Percentiles rank a stretch among this genome's conserved stretches.
These are phyloP conservation scores for Sebastes matsubarae DNA, from an alignment of 2,797 vertebrate genomes.

Conservation along the genomic window DNA sequence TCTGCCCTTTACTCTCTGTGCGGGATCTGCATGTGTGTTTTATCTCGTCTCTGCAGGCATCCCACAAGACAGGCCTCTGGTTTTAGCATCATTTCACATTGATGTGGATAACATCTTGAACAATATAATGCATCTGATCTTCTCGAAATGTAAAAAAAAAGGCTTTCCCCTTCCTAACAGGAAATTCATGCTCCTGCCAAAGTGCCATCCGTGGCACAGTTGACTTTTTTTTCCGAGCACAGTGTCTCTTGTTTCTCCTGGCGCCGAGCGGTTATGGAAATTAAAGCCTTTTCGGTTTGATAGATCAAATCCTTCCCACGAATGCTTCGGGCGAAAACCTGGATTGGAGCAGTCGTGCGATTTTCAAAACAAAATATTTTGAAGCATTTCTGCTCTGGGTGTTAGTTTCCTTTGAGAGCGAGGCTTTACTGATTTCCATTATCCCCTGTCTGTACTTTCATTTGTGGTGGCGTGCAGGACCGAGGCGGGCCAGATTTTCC, in stretches of 20 bases:
- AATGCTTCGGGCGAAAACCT: constrained; percentile 65
- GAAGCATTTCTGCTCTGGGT: constrained; percentile 63
- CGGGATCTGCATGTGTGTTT: constrained; percentile 31
- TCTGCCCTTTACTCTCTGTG: constrained; percentile 12
- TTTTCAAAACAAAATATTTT: constrained; percentile 75
- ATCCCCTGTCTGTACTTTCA: constrained; percentile 67
- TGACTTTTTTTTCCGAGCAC: constrained; percentile 48
- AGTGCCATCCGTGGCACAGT: constrained; percentile 52
- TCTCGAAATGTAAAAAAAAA: constrained; percentile 7
- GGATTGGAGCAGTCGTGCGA: constrained; percentile 62
- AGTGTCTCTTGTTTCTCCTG: constrained; percentile 76
- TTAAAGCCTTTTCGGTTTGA: constrained; percentile 78
- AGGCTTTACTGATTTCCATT: constrained; percentile 68
- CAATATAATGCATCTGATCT: constrained; percentile 21
- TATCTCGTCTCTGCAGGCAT: constrained; percentile 10
- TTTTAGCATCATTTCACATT: constrained; percentile 26
- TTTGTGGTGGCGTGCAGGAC: constrained; percentile 61
- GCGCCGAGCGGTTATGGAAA: constrained; percentile 77
- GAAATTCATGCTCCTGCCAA: constrained; percentile 46
- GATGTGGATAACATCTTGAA: constrained; percentile 38
- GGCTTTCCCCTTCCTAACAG: constrained; percentile 13
- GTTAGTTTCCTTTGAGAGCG: constrained; percentile 68
- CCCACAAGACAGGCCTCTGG: constrained; percentile 25
- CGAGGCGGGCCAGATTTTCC: constrained; percentile 65
- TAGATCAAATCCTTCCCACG: constrained; percentile 69